These are phyloP conservation scores for Neofelis nebulosa DNA, from an alignment of 2,113 vertebrate genomes.

Conservation along the genomic window DNA sequence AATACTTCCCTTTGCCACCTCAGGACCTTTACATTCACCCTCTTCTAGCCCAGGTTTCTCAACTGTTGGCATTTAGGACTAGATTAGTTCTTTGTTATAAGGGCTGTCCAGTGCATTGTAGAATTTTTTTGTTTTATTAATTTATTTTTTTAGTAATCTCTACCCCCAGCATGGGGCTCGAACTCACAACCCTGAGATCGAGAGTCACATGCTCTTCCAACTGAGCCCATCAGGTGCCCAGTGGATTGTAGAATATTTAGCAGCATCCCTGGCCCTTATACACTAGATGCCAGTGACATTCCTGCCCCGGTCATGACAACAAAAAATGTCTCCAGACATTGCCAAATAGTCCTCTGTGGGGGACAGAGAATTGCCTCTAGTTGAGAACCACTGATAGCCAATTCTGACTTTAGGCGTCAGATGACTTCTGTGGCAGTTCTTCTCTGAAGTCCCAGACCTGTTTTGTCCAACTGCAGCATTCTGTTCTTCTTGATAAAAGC, in stretches of 20 bases:
- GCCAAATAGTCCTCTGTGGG: not conserved
- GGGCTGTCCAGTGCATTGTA: not conserved
- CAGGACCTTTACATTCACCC: not conserved
- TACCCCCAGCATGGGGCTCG: not conserved
- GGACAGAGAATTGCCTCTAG: not conserved
- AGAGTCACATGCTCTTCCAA: not conserved
- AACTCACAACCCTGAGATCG: not conserved
- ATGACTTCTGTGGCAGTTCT: not conserved
- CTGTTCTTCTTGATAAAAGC: not conserved
- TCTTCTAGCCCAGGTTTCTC: not conserved
- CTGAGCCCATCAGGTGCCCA: not conserved
- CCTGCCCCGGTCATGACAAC: not conserved
- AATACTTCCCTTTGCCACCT: not conserved
- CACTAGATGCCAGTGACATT: not conserved
- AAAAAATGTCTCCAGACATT: not conserved
- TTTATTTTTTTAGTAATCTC: not conserved
- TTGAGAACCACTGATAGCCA: not conserved
- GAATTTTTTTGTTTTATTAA: not conserved
- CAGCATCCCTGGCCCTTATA: not conserved
- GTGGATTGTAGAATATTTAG: not conserved
- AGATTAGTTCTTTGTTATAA: not conserved
- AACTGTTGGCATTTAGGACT: not conserved
- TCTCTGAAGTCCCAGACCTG: not conserved
- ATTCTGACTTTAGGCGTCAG: not conserved
- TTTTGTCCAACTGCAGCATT: not conserved